phyloP scores from a whole-genome alignment of 2,113 vertebrate genomes.

The Cettia cetti region DNA sequence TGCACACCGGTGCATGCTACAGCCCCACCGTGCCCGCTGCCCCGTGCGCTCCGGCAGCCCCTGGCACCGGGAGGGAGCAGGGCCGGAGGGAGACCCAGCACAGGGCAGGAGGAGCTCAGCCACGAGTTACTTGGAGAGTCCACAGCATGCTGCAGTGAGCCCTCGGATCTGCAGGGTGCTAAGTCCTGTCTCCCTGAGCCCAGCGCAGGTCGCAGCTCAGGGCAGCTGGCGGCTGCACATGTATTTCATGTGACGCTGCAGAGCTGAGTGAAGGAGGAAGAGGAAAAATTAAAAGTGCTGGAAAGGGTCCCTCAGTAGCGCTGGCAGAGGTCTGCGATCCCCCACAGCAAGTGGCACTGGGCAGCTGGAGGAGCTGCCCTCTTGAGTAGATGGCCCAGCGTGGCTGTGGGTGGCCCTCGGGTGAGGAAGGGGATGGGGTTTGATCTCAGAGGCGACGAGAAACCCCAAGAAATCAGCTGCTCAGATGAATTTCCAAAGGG shows the following conservation, averaged over 20 bases:
- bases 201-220: background rate
- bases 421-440: background rate
- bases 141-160: background rate
- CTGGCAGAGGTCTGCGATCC: background rate
- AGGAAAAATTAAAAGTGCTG: background rate
- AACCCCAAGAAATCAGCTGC: background rate
- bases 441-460: background rate
- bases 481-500: background rate
- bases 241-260: background rate
- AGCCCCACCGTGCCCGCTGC: background rate
- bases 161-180: background rate
- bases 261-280: background rate
- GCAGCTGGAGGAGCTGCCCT: background rate
- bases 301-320: background rate
- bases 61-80: background rate
- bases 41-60: background rate
- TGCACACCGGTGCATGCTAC: background rate
- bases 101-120: background rate
- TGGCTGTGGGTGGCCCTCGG: background rate
- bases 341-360: rapidly evolving
- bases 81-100: background rate
- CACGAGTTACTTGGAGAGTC: background rate
- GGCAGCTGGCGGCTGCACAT: background rate
- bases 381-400: background rate
- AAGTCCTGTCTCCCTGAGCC: background rate